phyloP scores from a whole-genome alignment of 2,113 vertebrate genomes.

The Hippocampus guttulatus region DNA sequence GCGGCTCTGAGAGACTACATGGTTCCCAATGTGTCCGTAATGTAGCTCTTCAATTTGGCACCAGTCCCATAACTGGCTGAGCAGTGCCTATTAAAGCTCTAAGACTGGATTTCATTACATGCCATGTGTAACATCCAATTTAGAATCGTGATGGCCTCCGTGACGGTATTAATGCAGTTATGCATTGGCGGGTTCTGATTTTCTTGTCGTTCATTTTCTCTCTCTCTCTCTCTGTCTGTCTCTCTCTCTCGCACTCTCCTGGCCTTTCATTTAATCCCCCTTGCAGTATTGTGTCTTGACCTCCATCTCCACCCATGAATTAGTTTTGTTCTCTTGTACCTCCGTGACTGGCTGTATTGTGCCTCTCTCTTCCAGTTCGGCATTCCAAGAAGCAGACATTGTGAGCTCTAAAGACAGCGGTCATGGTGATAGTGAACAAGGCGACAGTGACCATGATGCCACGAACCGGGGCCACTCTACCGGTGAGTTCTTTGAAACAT shows the following conservation, averaged over 20 bases:
- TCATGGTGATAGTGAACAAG: slow-evolving; percentile 98
- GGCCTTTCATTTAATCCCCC: slow-evolving; percentile 28
- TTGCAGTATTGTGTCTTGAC: background rate
- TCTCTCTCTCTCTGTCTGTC: background rate
- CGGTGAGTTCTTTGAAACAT: slow-evolving; percentile 76
- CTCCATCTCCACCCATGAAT: background rate
- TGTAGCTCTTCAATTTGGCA: slow-evolving; percentile 60
- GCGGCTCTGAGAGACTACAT: slow-evolving; percentile 41
- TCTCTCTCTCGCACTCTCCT: background rate
- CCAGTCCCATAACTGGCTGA: slow-evolving; percentile 50
- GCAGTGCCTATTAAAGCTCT: slow-evolving; percentile 55
- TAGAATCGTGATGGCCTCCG: slow-evolving; percentile 49
- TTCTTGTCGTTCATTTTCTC: slow-evolving; percentile 17
- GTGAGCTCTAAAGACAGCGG: slow-evolving; percentile 99
- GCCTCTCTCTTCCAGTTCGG: slow-evolving; percentile 76
- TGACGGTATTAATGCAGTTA: slow-evolving; percentile 49
- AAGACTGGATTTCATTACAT: slow-evolving; percentile 66
- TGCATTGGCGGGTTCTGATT: slow-evolving; percentile 42
- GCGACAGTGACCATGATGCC: slow-evolving; percentile 98
- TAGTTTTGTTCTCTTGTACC: background rate
- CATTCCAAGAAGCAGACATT: slow-evolving; percentile 98
- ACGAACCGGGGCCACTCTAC: slow-evolving; percentile 96
- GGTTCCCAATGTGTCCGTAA: slow-evolving; percentile 55
- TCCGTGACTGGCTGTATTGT: background rate
- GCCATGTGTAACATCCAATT: slow-evolving; percentile 68